Conservation (phyloP, 2,888 invertebrate genomes). For the Microctonus brassicae region DNA sequence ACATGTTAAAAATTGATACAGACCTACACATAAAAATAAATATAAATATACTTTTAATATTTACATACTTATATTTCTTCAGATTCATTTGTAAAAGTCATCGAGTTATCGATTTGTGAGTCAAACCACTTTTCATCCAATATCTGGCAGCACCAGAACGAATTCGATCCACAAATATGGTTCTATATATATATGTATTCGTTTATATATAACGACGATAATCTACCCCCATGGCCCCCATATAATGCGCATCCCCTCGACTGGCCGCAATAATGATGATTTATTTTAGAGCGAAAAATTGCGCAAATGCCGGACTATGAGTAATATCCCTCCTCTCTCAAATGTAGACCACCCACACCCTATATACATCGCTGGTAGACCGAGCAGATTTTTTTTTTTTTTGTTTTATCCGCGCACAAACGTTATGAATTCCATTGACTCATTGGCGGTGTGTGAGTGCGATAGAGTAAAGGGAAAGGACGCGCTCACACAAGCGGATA, state of each 20-base stretch:
- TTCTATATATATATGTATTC: not conserved
- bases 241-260: constrained; percentile 67
- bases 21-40: too few species aligned
- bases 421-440: constrained; percentile 66
- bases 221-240: constrained; percentile 58
- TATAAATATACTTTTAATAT: too few species aligned
- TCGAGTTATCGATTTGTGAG: not conserved
- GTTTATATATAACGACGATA: constrained; percentile 53
- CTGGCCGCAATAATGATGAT: constrained; percentile 75
- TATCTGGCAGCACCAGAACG: not conserved
- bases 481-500: constrained; percentile 26
- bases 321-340: constrained; percentile 70
- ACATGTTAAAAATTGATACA: too few species aligned
- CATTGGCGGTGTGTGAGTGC: constrained; percentile 52
- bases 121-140: not conserved
- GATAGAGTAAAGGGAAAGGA: constrained; percentile 45
- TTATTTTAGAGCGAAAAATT: constrained; percentile 74
- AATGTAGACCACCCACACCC: constrained; percentile 58
- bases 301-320: constrained; percentile 73
- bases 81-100: not conserved
- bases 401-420: constrained; percentile 51
- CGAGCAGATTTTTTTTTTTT: constrained; percentile 26
- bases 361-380: constrained; percentile 2
- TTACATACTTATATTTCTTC: not conserved
- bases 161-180: not conserved